Evolutionary conservation across 2,797 vertebrate species (phyloP).

Genomic region (Anguilla megastoma): DNA sequence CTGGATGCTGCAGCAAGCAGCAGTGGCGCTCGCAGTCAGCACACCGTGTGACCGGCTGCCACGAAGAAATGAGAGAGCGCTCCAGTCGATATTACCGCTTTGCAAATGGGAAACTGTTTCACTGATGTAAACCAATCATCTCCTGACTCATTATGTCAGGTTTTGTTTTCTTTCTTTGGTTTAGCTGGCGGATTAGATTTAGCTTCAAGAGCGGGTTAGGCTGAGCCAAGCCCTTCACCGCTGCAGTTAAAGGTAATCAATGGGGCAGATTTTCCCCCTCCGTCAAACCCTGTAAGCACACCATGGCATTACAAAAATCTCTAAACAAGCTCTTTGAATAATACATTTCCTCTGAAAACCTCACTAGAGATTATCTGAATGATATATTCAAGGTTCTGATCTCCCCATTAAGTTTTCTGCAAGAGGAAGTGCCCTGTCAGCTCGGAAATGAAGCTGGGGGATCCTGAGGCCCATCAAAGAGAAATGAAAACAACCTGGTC

Average conservation of each 20-base stretch:
- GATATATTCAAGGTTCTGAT: background rate
- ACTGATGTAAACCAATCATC: background rate
- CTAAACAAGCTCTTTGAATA: background rate
- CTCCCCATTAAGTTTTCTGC: background rate
- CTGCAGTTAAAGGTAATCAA: constrained; percentile 1
- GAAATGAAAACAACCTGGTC: background rate
- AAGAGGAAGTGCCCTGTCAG: background rate
- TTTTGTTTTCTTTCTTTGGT: background rate
- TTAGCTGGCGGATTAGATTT: background rate
- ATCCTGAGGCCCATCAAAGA: background rate
- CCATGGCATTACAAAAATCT: background rate
- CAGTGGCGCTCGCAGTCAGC: background rate
- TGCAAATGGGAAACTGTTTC: background rate
- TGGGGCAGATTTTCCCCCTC: background rate
- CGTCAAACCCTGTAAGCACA: background rate
- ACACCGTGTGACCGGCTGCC: constrained; percentile 10
- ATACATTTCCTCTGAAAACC: background rate
- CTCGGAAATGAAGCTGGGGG: background rate
- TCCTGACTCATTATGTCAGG: background rate
- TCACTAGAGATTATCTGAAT: background rate
- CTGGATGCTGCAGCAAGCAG: background rate
- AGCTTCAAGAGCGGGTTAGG: background rate
- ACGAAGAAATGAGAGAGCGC: background rate
- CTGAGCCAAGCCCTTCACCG: constrained; percentile 11
- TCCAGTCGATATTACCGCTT: background rate